These are phyloP conservation scores for Eublepharis macularius DNA, from an alignment of 2,113 vertebrate genomes.

Conservation along the genomic window DNA sequence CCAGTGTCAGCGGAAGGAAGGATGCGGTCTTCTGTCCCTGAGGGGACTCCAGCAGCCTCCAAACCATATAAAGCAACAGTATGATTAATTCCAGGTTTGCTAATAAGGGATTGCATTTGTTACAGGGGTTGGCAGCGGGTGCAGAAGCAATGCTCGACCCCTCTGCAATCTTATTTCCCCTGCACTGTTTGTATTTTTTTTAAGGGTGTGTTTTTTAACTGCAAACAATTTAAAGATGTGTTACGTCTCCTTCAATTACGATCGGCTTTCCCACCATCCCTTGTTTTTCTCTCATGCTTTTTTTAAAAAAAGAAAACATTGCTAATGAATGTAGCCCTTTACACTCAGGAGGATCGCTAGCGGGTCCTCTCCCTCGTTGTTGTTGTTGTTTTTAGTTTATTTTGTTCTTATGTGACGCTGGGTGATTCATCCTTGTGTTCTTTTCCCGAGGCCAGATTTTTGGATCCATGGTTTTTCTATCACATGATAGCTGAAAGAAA, in stretches of 20 bases:
- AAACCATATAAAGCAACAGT: slow-evolving; percentile 63
- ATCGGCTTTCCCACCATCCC: not conserved
- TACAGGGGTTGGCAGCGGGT: slow-evolving; percentile 69
- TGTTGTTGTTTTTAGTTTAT: not conserved
- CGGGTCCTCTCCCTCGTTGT: not conserved
- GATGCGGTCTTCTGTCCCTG: slow-evolving; percentile 84
- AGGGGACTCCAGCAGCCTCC: slow-evolving; percentile 70
- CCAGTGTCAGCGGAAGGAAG: slow-evolving; percentile 82
- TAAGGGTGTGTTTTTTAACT: slow-evolving; percentile 44
- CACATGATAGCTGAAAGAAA: not conserved
- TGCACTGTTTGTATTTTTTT: slow-evolving; percentile 67
- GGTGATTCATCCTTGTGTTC: not conserved
- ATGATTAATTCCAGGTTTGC: slow-evolving; percentile 88
- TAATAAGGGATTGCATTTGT: slow-evolving; percentile 75
- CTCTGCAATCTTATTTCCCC: slow-evolving; percentile 27
- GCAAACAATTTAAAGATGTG: slow-evolving; percentile 73
- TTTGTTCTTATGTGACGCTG: not conserved
- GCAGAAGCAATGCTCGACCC: slow-evolving; percentile 17
- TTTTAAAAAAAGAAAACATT: slow-evolving; percentile 13
- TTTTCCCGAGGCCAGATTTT: not conserved
- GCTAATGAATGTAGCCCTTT: not conserved
- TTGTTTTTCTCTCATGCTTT: slow-evolving; percentile 28
- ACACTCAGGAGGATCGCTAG: rapidly evolving
- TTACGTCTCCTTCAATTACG: slow-evolving; percentile 64
- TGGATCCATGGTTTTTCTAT: not conserved